Evolutionary conservation across 1,140 invertebrate genomes (phyloP), one percentile per base, ranked within the genome.

Genomic region (Parapsyche elsis): DNA sequence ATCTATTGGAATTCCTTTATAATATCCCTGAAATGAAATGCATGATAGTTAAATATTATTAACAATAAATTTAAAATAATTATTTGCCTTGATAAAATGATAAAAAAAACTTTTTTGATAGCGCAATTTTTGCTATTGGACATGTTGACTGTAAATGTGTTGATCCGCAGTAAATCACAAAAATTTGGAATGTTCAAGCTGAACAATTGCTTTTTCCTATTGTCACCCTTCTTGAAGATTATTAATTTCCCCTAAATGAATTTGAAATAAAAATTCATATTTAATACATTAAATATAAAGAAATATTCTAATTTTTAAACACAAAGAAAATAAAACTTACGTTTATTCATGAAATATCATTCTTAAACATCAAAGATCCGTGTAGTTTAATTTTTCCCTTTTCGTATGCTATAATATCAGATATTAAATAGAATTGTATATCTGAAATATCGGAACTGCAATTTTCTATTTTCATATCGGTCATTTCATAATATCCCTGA

Each of bases 401-500:
- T 10, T 16, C 14, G 10, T 57, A 4, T 57, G 1, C 19, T 57
- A 16, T 57, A 1, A 57, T 4, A 57, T 16, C 19, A 57, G 19
- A 4, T 5, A 16, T 10, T 21, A 57, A 10, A 16, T 57, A 57
- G 4, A 16, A 57, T 16, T 21, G 1, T 4, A 57, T 57, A 57
- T 12, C 26, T 23, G 61, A 26, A 2, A 16, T 1, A 67, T 16
- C 24, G 12, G 5, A 4, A 24, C 67, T 71, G 10, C 67, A 71
- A 71, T 71, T 71, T 14, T n/a, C 10, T 1, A 71, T 30, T 26
- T 71, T 44, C 7, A 71, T 0, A 14, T 30, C 14, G 12, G 5
- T 71, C 24, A 71, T n/a, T 30, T 44, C 23, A n/a, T 71, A 71
- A 71, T 30, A 71, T 10, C 67, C 67, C 67, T 71, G 16, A 23